phyloP scores from a whole-genome alignment of 2,797 vertebrate genomes.

The Sternotherus odoratus region DNA sequence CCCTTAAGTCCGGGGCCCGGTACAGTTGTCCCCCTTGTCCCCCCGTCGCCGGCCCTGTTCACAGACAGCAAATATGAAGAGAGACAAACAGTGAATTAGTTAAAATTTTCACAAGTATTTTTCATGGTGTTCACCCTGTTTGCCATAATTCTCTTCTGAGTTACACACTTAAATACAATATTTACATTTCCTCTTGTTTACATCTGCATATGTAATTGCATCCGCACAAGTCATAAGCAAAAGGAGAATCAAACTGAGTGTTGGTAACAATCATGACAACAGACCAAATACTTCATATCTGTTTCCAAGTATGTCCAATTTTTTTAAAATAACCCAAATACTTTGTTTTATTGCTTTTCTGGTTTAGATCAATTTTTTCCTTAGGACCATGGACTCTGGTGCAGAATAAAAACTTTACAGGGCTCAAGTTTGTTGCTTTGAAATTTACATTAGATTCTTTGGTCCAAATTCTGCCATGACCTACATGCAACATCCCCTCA shows the following conservation, averaged over 20 bases:
- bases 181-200: neutral
- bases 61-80: neutral
- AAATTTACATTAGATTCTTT: rapidly evolving
- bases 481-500: neutral
- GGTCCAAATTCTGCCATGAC: too few species aligned
- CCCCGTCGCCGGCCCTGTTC: too few species aligned
- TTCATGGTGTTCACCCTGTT: neutral
- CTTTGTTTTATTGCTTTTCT: neutral
- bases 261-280: neutral
- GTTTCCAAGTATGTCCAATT: rapidly evolving
- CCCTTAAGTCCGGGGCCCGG: too few species aligned
- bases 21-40: too few species aligned
- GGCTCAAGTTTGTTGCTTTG: rapidly evolving
- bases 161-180: neutral
- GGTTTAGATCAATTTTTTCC: neutral
- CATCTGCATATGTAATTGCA: neutral
- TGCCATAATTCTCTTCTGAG: neutral
- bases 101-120: neutral
- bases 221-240: neutral
- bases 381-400: rapidly evolving
- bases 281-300: too few species aligned
- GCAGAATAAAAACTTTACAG: neutral
- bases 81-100: neutral
- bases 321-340: neutral
- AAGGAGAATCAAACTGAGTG: neutral